Percentiles rank a stretch among this genome's conserved stretches.
These are phyloP conservation scores for Pangasius mekongensis DNA, from an alignment of 2,797 vertebrate species.

Conservation along the genomic window DNA sequence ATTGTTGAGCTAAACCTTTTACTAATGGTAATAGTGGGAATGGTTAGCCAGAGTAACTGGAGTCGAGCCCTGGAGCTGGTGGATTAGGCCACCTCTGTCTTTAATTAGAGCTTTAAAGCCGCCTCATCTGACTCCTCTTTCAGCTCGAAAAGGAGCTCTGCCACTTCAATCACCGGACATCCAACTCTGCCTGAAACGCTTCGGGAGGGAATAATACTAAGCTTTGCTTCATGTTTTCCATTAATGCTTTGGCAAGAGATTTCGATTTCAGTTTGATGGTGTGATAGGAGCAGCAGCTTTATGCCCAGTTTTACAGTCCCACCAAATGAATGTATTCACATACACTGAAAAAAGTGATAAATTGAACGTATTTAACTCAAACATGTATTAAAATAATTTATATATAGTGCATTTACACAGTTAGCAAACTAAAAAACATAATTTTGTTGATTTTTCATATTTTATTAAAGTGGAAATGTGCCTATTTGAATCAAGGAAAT, in stretches of 20 bases:
- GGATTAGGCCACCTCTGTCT: slow-evolving; percentile 67
- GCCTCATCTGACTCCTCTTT: slow-evolving; percentile 57
- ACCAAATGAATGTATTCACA: background rate
- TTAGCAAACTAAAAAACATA: background rate
- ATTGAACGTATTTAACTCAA: background rate
- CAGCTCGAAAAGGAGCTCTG: slow-evolving; percentile 37
- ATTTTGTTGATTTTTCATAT: background rate
- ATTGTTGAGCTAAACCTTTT: slow-evolving; percentile 34
- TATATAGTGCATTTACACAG: background rate
- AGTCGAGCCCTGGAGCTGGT: slow-evolving; percentile 56
- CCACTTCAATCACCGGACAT: slow-evolving; percentile 34
- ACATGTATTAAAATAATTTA: background rate
- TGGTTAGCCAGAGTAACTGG: slow-evolving; percentile 60
- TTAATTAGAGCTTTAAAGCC: slow-evolving; percentile 64
- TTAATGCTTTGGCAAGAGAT: slow-evolving; percentile 11
- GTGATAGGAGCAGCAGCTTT: slow-evolving; percentile 21
- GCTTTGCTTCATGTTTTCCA: slow-evolving; percentile 13
- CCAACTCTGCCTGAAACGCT: slow-evolving; percentile 20
- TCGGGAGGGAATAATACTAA: background rate
- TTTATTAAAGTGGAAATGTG: background rate
- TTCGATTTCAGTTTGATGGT: slow-evolving; percentile 4
- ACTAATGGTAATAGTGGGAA: slow-evolving; percentile 45
- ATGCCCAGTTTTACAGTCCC: background rate
- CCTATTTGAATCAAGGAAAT: background rate
- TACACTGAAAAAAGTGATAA: background rate